A percentile compares a stretch with the other conserved stretches of the same genome.
Evolutionary conservation across 2,888 invertebrate species (phyloP).

Genomic region (Ptycholaimellus sp.): DNA sequence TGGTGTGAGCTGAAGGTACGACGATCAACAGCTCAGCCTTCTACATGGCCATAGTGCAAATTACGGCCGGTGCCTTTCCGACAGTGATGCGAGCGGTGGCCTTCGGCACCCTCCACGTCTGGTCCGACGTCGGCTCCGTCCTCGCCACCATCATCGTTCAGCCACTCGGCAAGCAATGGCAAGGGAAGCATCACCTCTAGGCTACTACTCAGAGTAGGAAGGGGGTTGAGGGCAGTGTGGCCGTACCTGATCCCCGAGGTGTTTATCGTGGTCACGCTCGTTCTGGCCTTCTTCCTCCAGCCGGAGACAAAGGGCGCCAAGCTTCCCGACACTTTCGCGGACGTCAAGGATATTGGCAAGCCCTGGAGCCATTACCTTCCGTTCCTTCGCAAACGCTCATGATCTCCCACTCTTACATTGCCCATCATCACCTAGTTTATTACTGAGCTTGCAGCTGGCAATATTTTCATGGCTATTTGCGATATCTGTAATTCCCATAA

Average conservation of each 20-base stretch:
- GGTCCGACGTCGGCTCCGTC: not conserved
- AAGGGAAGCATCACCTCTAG: not conserved
- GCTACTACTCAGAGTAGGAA: not conserved
- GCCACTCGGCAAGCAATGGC: not conserved
- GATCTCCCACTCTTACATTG: too few relatives aligned
- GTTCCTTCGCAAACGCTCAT: too few relatives aligned
- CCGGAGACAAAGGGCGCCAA: conserved; percentile 16
- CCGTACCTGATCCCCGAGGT: conserved; percentile 16
- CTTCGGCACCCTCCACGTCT: conserved; percentile 16
- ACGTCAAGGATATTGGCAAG: too few relatives aligned
- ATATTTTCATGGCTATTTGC: too few relatives aligned
- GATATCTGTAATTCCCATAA: too few relatives aligned
- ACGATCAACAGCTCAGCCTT: conserved; percentile 20
- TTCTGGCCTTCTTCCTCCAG: conserved; percentile 17
- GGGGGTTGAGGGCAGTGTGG: conserved; percentile 10
- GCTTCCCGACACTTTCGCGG: too few relatives aligned
- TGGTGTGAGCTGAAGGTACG: too few relatives aligned
- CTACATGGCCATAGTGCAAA: conserved; percentile 20
- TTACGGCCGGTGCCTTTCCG: conserved; percentile 18
- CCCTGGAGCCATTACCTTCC: too few relatives aligned
- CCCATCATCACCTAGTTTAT: too few relatives aligned
- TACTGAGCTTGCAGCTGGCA: too few relatives aligned
- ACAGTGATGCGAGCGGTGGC: conserved; percentile 20
- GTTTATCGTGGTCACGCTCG: conserved; percentile 12
- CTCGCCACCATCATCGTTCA: not conserved